Evolutionary conservation across 1,140 invertebrate genomes (phyloP), one percentile per base, ranked within the genome.

Genomic region (Drosophila subobscura): DNA sequence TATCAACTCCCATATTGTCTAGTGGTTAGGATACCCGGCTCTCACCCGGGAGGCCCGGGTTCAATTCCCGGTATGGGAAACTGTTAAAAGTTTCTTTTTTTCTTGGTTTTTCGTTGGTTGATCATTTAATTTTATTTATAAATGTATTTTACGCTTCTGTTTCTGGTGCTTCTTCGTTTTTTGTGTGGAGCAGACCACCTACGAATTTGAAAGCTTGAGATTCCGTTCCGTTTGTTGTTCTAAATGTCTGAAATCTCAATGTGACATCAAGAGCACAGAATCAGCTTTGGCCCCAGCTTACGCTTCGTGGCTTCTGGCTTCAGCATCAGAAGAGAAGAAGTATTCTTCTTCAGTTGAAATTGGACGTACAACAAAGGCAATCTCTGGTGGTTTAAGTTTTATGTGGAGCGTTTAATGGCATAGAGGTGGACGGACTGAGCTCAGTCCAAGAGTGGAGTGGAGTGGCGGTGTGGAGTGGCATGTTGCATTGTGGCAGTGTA

Each of bases 1-100:
- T 10, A 0, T 51, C 49, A 67, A 22, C 7, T 68, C 65, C 65
- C 63, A 68, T 67, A 93, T 94, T 93, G 93, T 94, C 95, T 96
- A 96, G 95, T 95, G 95, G 95, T 94, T 95, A 96, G 95, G 95
- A 95, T 95, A 95, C 93, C 94, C 95, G 95, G 95, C 95, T 95
- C 94, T 96, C 95, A 95, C 95, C 95, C 94, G 94, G 94, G 94
- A 95, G 94, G 95, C 95, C 94, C 95, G 95, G 94, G 95, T 96
- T 96, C 95, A 94, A 95, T 95, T 96, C 95, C 95, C 95, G 94
- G 95, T 95, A 95, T 94, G 94, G 95, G 95, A 95, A 95, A 12
- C 20, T 42, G 46, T 20, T 20, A 23, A 27, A 20, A 5, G 22
- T 20, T n/a, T 42, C 12, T 22, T 40, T 45, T 5, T 29, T 22